Percentiles rank a stretch among this genome's conserved stretches.
Conservation (phyloP, 2,888 invertebrate genomes). For the Limnephilus lunatus region DNA sequence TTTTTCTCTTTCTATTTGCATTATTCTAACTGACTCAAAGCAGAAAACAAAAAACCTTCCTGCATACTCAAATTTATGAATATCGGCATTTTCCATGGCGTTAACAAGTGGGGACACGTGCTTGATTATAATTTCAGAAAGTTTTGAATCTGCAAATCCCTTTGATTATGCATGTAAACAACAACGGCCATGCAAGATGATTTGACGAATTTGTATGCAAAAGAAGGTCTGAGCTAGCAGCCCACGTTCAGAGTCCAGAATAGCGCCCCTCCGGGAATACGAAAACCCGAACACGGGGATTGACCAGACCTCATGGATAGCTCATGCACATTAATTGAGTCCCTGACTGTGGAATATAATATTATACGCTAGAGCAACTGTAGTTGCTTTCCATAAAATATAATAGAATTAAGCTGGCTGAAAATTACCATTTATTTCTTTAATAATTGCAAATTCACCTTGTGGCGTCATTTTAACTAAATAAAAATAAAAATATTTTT, state of each 20-base stretch:
- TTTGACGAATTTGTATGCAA: constrained; percentile 64
- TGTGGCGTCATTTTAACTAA: too few relatives aligned
- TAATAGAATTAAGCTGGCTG: too few relatives aligned
- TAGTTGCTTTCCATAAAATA: too few relatives aligned
- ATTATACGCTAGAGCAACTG: too few relatives aligned
- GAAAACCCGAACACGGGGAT: background rate
- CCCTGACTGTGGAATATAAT: too few relatives aligned
- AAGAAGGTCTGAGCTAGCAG: constrained; percentile 42
- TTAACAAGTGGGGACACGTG: background rate
- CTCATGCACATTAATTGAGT: background rate
- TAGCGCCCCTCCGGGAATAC: constrained; percentile 58
- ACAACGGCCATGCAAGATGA: constrained; percentile 25
- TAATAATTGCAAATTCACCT: too few relatives aligned
- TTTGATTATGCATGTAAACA: constrained; percentile 18
- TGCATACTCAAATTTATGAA: too few relatives aligned
- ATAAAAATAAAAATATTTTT: too few relatives aligned
- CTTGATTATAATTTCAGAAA: background rate
- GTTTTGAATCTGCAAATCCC: background rate
- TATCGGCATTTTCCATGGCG: background rate
- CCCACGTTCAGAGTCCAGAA: constrained; percentile 60
- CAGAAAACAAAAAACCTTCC: too few relatives aligned
- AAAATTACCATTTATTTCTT: too few relatives aligned
- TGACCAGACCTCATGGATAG: background rate
- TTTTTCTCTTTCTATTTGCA: too few relatives aligned
- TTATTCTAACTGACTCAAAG: too few relatives aligned